phyloP scores from a whole-genome alignment of 2,797 vertebrate species.

The Malacoctenus gilli region DNA sequence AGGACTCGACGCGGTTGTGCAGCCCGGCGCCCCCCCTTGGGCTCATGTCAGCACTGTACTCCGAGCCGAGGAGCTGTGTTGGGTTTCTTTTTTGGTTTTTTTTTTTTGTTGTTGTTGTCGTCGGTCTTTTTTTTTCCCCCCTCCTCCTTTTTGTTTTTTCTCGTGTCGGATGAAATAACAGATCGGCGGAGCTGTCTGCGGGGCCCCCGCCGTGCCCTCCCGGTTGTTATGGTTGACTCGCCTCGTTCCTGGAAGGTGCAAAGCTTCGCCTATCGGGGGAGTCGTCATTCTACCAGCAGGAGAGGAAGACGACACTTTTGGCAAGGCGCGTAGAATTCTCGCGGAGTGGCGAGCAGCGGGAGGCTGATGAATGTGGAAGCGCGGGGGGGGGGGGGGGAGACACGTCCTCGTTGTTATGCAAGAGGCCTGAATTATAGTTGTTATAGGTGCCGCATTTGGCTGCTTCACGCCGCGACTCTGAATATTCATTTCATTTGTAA shows the following conservation, averaged over 20 bases:
- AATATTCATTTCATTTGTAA: constrained; percentile 61
- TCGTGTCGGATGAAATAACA: constrained; percentile 17
- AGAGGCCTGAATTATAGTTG: constrained; percentile 55
- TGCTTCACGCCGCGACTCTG: constrained; percentile 66
- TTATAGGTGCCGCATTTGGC: constrained; percentile 35
- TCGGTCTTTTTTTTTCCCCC: constrained; percentile 32
- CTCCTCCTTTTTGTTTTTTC: constrained; percentile 39
- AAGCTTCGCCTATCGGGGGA: constrained; percentile 67
- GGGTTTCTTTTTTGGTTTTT: constrained; percentile 43
- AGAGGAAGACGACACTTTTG: constrained; percentile 62
- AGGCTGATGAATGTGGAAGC: constrained; percentile 69
- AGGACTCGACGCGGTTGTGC: constrained; percentile 64
- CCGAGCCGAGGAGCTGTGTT: constrained; percentile 38
- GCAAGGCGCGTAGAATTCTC: constrained; percentile 52
- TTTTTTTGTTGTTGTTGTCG: no score
- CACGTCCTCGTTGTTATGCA: constrained; percentile 58
- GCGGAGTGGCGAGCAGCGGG: constrained; percentile 63
- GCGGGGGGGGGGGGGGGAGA: constrained; percentile 59
- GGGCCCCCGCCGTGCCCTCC: constrained; percentile 37
- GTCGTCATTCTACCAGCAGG: constrained; percentile 70
- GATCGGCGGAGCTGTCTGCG: constrained; percentile 38
- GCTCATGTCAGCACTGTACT: constrained; percentile 51
- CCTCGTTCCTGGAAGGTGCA: constrained; percentile 70
- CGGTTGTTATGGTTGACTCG: constrained; percentile 61
- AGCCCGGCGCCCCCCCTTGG: constrained; percentile 54